Evolutionary conservation across 2,797 vertebrate genomes (phyloP), one percentile per base, ranked within the genome.

Genomic region (Nannoperca australis): DNA sequence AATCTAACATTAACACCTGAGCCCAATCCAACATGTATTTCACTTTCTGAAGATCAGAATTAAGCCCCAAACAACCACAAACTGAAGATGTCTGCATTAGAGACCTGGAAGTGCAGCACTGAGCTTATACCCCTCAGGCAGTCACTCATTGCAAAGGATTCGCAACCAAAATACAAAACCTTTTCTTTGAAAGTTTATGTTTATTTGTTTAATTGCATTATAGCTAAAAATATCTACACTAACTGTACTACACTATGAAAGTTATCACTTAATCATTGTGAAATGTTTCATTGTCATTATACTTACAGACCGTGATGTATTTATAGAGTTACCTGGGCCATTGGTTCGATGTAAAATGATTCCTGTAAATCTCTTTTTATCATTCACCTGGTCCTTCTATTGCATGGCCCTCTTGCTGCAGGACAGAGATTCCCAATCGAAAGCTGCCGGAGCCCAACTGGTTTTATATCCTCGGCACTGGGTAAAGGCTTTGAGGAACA

Each of bases 301-400:
- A 61, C 9, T 2, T 53, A 20, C 24, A 44, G 40, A 55, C 53
- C 45, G 44, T 68, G 44, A 50, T 40, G 27, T 30, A 73, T 45
- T 74, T 47, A 38, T 17, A 51, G 15, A 47, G 17, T 55, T 79
- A 66, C 53, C 44, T 55, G 27, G 63, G 7, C 44, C 22, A 27
- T 44, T 42, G 70, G 72, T 73, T 88, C 8, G 70, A 64, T 44
- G 64, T 66, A 59, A 74, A 86, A 60, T 60, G 20, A 65, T 62
- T 81, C 15, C 17, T 73, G 9, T 74, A 15, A 75, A 80, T 60
- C 36, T 32, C 27, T 24, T 27, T 72, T 67, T 56, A 54, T 79
- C 51, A 51, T 76, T 67, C 30, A 30, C 20, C 14, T 67, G 14
- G 13, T 12, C n/a, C 68, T 62, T 67, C 17, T 74, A 36, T 54